Percentiles rank a stretch among this genome's conserved stretches.
These are phyloP conservation scores for Chaunax sp. DNA, from an alignment of 2,797 vertebrate genomes.

Conservation along the genomic window DNA sequence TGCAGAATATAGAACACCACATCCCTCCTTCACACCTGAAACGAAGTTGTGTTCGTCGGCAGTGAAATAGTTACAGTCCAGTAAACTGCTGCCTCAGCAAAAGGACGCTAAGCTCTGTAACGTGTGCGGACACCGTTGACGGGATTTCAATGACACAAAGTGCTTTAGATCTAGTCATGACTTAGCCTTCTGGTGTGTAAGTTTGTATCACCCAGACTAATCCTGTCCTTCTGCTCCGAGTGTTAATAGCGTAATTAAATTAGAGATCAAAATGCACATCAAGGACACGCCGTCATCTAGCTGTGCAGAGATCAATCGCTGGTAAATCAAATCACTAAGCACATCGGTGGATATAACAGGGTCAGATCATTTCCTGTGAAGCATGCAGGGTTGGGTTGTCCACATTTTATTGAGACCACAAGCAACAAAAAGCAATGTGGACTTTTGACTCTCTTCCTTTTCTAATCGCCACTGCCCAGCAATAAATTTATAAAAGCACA, in stretches of 20 bases:
- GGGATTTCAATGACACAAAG: slow-evolving; percentile 77
- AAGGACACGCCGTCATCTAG: slow-evolving; percentile 57
- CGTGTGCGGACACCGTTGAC: slow-evolving; percentile 20
- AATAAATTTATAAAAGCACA: background rate
- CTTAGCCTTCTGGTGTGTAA: slow-evolving; percentile 73
- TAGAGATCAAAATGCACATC: slow-evolving; percentile 69
- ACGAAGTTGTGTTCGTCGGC: background rate
- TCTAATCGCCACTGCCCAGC: background rate
- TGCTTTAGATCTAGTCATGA: slow-evolving; percentile 73
- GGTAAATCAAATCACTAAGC: slow-evolving; percentile 38
- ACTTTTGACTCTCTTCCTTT: too few relatives aligned
- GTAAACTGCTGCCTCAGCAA: background rate
- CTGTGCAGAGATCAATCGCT: slow-evolving; percentile 55
- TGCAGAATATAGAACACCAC: background rate
- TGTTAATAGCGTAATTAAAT: slow-evolving; percentile 78
- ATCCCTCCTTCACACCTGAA: background rate
- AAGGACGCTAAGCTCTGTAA: slow-evolving; percentile 4
- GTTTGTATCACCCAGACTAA: slow-evolving; percentile 72
- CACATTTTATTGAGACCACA: slow-evolving; percentile 3
- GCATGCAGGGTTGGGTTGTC: background rate
- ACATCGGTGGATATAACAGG: slow-evolving; percentile 9
- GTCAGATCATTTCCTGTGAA: slow-evolving; percentile 14
- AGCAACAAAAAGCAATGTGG: background rate
- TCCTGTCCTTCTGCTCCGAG: slow-evolving; percentile 67
- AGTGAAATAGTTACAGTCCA: background rate